Percentiles rank a stretch among this genome's conserved stretches.
Evolutionary conservation across 2,113 vertebrate species (phyloP).

Genomic region (Taurulus bubalis): DNA sequence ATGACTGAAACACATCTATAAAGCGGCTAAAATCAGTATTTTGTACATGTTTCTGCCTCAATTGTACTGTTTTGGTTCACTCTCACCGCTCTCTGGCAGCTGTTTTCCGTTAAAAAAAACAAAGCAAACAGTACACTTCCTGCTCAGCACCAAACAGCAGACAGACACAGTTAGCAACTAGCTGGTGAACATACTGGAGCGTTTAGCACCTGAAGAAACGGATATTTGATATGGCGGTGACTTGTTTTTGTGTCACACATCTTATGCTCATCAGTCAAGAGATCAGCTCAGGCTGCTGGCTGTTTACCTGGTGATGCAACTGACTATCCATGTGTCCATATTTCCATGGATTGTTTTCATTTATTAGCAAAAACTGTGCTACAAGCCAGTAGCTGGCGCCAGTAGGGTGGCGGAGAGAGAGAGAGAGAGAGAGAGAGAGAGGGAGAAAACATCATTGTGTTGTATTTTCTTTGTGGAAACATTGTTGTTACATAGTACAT

Average conservation of each 20-base stretch:
- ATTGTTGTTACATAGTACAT: neutral
- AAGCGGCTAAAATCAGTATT: neutral
- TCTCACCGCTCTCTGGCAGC: neutral
- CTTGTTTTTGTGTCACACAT: neutral
- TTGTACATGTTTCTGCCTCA: neutral
- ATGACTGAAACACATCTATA: conserved; percentile 1
- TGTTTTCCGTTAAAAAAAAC: neutral
- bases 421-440: no score
- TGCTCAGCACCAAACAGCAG: neutral
- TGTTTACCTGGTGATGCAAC: neutral
- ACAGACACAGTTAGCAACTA: neutral
- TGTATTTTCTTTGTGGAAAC: neutral
- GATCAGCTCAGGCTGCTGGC: neutral
- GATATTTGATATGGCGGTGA: neutral
- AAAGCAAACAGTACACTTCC: neutral
- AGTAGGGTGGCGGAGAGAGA: no score
- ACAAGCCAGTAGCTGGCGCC: no score
- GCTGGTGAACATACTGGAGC: neutral
- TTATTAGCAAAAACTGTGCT: neutral
- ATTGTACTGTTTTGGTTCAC: neutral
- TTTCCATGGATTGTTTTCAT: neutral
- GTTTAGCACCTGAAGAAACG: neutral
- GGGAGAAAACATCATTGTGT: no score
- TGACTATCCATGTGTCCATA: neutral
- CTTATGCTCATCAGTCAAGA: neutral